phyloP scores from a whole-genome alignment of 2,888 invertebrate genomes.

The Platypus cylindrus region DNA sequence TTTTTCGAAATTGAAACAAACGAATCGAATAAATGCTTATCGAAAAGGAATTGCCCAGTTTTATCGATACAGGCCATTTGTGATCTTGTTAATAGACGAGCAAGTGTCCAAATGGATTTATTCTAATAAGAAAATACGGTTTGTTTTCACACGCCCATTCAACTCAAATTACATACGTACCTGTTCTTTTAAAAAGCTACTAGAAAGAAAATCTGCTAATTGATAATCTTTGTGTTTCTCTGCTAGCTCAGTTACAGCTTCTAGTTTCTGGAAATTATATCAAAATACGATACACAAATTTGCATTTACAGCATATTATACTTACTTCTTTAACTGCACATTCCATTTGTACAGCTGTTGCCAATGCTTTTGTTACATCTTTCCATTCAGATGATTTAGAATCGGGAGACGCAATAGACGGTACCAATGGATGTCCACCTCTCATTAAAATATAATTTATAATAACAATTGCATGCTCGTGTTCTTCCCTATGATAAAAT shows the following conservation, averaged over 20 bases:
- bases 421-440: constrained; percentile 34
- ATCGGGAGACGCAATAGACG: constrained; percentile 23
- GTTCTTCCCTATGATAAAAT: constrained; percentile 30
- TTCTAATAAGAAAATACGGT: constrained; percentile 19
- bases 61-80: constrained; percentile 21
- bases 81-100: constrained; percentile 24
- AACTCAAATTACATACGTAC: constrained; percentile 12
- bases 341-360: constrained; percentile 30
- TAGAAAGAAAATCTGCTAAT: constrained; percentile 40
- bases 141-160: background rate
- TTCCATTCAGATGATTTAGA: constrained; percentile 34
- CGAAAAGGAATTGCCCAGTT: constrained; percentile 27
- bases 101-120: constrained; percentile 26
- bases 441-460: constrained; percentile 37
- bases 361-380: constrained; percentile 33
- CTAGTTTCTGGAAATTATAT: constrained; percentile 29
- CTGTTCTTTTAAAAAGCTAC: constrained; percentile 43
- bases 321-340: constrained; percentile 28
- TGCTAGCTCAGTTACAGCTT: constrained; percentile 33
- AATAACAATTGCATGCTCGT: constrained; percentile 35
- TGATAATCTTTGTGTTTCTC: constrained; percentile 38
- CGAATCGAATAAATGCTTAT: constrained; percentile 26
- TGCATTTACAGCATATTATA: background rate
- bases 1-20: constrained; percentile 20
- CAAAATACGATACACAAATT: constrained; percentile 1